Percentiles rank a stretch among this genome's conserved stretches.
These are phyloP conservation scores for Callimorpha dominula DNA, from an alignment of 2,888 invertebrate species.

Conservation along the genomic window DNA sequence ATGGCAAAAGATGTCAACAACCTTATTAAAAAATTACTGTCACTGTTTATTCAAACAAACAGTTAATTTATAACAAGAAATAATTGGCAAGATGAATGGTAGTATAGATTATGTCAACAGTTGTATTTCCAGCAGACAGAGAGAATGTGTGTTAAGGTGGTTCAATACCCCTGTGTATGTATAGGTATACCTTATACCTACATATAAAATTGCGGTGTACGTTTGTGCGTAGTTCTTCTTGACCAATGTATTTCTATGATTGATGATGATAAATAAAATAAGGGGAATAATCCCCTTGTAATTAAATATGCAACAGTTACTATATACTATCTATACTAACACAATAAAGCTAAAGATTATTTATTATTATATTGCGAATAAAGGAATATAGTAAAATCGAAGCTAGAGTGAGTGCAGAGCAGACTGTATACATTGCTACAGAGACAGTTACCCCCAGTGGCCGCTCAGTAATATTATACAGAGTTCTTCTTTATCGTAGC, in stretches of 20 bases:
- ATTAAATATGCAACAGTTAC: background rate
- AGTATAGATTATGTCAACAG: background rate
- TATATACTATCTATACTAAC: background rate
- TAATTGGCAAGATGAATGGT: background rate
- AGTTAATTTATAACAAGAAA: constrained; percentile 1
- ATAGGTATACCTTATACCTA: background rate
- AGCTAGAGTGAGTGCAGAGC: too few species aligned
- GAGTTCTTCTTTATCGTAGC: too few species aligned
- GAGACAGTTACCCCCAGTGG: too few species aligned
- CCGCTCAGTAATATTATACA: too few species aligned
- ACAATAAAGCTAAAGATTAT: background rate
- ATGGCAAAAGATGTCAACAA: constrained; percentile 6
- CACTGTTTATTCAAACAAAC: background rate
- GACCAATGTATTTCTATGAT: background rate
- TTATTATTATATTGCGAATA: background rate
- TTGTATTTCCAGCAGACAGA: background rate
- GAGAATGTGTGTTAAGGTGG: background rate
- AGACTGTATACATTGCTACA: too few species aligned
- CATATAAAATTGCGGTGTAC: background rate
- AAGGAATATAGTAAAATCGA: too few species aligned
- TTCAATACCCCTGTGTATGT: too few species aligned
- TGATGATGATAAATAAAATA: background rate
- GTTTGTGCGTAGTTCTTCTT: too few species aligned
- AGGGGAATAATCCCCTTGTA: background rate
- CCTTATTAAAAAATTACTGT: background rate